Evolutionary conservation across 1,140 invertebrate genomes (phyloP).

Genomic region (Chymomyza costata): DNA sequence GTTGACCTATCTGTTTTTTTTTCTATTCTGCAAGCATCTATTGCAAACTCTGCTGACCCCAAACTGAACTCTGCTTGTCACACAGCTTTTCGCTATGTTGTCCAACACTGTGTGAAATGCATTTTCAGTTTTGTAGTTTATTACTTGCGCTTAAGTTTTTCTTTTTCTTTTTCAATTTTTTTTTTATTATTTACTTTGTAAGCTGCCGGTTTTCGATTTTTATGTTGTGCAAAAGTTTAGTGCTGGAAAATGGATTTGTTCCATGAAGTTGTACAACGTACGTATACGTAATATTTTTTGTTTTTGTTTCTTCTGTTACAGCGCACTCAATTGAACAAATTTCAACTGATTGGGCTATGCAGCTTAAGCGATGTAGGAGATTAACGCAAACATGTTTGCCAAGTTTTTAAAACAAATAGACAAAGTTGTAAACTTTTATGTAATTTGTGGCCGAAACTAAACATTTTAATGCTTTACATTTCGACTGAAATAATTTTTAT

Average conservation of each 20-base stretch:
- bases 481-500: too few relatives aligned
- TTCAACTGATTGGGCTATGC: constrained; percentile 29
- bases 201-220: constrained; percentile 41
- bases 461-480: too few relatives aligned
- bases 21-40: too few relatives aligned
- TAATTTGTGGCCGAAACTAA: too few relatives aligned
- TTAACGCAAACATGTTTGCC: constrained; percentile 42
- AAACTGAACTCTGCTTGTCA: too few relatives aligned
- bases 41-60: too few relatives aligned
- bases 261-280: constrained; percentile 2
- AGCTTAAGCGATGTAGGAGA: constrained; percentile 29
- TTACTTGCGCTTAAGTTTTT: constrained; percentile 55
- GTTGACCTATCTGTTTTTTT: background rate
- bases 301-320: constrained; percentile 21
- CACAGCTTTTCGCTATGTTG: constrained; percentile 1
- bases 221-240: constrained; percentile 35
- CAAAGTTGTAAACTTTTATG: constrained; percentile 23
- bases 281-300: constrained; percentile 29
- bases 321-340: constrained; percentile 30
- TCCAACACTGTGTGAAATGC: constrained; percentile 27
- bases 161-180: constrained; percentile 5
- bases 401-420: constrained; percentile 21
- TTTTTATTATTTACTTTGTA: constrained; percentile 29
- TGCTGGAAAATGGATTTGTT: constrained; percentile 26
- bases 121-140: constrained; percentile 59